Base-by-base conservation (phyloP, 2,113 vertebrate genomes). In the Recurvirostra avosetta region DNA sequence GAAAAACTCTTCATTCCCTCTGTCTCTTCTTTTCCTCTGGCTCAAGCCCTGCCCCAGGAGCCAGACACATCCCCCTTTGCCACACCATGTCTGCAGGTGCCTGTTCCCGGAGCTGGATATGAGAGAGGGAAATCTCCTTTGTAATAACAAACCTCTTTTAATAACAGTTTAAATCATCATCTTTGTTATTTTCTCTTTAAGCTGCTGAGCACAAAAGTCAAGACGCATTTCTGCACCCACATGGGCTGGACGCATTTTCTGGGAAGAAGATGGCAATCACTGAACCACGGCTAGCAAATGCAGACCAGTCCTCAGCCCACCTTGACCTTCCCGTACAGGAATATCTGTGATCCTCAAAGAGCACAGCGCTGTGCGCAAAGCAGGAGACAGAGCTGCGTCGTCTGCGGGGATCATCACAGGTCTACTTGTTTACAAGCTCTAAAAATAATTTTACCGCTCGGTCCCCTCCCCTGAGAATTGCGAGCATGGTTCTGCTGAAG, bases 401-500 rank as follows among this genome's bases (percentile, higher is more conserved):
- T 20, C 70, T 34, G 41, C 8, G 2, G 73, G 43, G 40, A 43
- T 18, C 16, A 1, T 21, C 70, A 56, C 36, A 61, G 43, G 1
- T 45, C 53, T 45, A 3, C 6, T 41, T 41, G 22, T 70, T 92
- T 12, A 32, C 12, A 27, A 70, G 55, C 68, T 65, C 73, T 23
- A 47, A 34, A 27, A 50, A 10, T 18, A 16, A 19, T 36, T 41
- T 15, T 4, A 34, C 10, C 0, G 0, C 72, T 67, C 3, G 0
- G 22, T 68, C 52, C 20, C 63, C 36, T 65, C 66, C 61, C 34
- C 13, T 40, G 45, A 2, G 3, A 52, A 45, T 11, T n/a, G 40
- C 0, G 0, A 63, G 27, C 11, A 2, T 0, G 5, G 25, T 16
- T 47, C 45, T 15, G 50, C 34, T 34, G 65, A 65, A 66, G 83